These are phyloP conservation scores for Thunnus thynnus DNA, from an alignment of 2,113 vertebrate genomes.

Conservation along the genomic window DNA sequence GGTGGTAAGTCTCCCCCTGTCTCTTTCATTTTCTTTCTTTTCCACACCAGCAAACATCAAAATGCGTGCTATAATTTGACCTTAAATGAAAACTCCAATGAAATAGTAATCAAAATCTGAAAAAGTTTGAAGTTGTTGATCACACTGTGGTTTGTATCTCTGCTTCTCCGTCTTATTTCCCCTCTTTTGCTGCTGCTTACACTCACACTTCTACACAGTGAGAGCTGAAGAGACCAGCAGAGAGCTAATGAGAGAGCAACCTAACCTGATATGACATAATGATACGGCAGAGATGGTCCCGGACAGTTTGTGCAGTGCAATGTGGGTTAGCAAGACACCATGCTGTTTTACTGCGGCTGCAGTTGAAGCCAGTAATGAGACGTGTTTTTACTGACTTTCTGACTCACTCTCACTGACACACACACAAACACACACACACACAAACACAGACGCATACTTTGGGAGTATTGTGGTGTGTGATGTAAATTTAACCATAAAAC, in stretches of 20 bases:
- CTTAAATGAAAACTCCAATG: slow-evolving; percentile 1
- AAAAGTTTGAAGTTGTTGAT: not conserved
- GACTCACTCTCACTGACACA: slow-evolving; percentile 25
- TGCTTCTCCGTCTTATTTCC: not conserved
- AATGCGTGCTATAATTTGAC: not conserved
- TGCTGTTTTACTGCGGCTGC: slow-evolving; percentile 55
- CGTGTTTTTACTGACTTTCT: slow-evolving; percentile 35
- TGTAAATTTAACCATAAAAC: slow-evolving; percentile 58
- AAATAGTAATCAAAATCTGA: not conserved
- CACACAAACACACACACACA: slow-evolving; percentile 13
- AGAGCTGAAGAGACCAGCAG: slow-evolving; percentile 26
- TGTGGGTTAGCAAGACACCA: slow-evolving; percentile 49
- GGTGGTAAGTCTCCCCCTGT: slow-evolving; percentile 88
- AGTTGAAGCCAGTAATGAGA: slow-evolving; percentile 63
- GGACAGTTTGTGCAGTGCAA: slow-evolving; percentile 20
- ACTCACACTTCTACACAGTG: not conserved
- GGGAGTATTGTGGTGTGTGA: slow-evolving; percentile 33
- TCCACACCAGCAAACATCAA: not conserved
- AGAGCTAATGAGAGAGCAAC: slow-evolving; percentile 63
- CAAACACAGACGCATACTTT: not conserved
- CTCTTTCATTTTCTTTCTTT: not conserved
- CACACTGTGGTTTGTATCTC: not conserved
- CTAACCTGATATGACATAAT: slow-evolving; percentile 50
- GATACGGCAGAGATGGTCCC: slow-evolving; percentile 47
- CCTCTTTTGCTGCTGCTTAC: slow-evolving; percentile 6